A percentile compares a stretch with the other conserved stretches of the same genome.
These are phyloP conservation scores for Pocillopora damicornis DNA, from an alignment of 64 coral and sea anemone species.

Conservation along the genomic window DNA sequence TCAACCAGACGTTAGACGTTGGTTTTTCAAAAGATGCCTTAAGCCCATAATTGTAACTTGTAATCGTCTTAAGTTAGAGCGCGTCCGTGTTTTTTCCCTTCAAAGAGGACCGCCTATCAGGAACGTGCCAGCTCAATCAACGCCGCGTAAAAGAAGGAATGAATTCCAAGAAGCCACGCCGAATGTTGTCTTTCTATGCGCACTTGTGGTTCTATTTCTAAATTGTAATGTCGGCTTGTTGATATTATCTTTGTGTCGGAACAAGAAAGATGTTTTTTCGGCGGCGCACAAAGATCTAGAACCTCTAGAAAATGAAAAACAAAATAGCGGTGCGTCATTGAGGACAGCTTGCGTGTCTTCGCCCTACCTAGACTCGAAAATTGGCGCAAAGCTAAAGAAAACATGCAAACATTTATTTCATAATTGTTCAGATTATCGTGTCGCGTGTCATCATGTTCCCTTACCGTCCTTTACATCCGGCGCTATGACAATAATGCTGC, in stretches of 20 bases:
- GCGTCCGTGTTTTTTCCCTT: neutral
- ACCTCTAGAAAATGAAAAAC: neutral
- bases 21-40: neutral
- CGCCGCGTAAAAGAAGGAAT: neutral
- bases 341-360: neutral
- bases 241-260: neutral
- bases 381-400: neutral
- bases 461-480: constrained; percentile 86
- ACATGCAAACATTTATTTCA: too few species aligned
- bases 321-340: neutral
- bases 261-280: neutral
- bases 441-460: neutral
- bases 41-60: neutral
- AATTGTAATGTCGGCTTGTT: neutral
- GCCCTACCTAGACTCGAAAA: neutral
- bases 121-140: neutral
- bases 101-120: neutral
- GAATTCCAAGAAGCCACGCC: neutral
- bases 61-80: neutral
- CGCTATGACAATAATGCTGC: constrained; percentile 56
- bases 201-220: neutral
- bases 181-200: neutral
- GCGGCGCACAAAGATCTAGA: neutral
- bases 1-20: neutral
- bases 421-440: neutral